Conservation (phyloP, 2,888 invertebrate species). For the Cotesia congregata region DNA sequence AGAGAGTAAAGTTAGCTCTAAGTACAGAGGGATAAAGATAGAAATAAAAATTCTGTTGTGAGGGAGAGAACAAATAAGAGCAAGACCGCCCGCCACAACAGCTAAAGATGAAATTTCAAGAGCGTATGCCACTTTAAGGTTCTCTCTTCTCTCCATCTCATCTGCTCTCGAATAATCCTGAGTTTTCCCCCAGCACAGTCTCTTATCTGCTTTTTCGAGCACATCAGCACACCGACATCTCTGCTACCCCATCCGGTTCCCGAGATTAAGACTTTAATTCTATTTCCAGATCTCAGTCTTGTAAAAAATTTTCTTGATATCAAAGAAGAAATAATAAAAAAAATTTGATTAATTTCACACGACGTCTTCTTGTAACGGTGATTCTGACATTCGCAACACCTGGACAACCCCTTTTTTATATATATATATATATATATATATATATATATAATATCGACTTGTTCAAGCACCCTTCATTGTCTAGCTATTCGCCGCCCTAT, state of each 20-base stretch:
- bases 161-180: not conserved
- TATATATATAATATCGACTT: slow-evolving; percentile 8
- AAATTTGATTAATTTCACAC: not conserved
- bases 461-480: slow-evolving; percentile 27
- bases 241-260: not conserved
- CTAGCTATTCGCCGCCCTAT: slow-evolving; percentile 27
- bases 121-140: not conserved
- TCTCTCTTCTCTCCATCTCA: not conserved
- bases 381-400: slow-evolving; percentile 22
- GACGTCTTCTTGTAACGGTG: not conserved
- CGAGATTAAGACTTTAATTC: not conserved
- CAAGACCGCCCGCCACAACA: slow-evolving; percentile 6
- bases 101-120: slow-evolving; percentile 13
- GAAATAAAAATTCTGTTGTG: slow-evolving; percentile 3
- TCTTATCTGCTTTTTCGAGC: not conserved
- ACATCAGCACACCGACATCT: not conserved
- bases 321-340: too few species aligned
- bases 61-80: not conserved
- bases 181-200: not conserved
- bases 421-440: not conserved
- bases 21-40: not conserved
- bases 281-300: not conserved
- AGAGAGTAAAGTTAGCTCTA: slow-evolving; percentile 23
- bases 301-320: not conserved
- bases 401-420: slow-evolving; percentile 28